These are phyloP conservation scores for Troides aeacus DNA, from an alignment of 2,888 invertebrate genomes.

Conservation along the genomic window DNA sequence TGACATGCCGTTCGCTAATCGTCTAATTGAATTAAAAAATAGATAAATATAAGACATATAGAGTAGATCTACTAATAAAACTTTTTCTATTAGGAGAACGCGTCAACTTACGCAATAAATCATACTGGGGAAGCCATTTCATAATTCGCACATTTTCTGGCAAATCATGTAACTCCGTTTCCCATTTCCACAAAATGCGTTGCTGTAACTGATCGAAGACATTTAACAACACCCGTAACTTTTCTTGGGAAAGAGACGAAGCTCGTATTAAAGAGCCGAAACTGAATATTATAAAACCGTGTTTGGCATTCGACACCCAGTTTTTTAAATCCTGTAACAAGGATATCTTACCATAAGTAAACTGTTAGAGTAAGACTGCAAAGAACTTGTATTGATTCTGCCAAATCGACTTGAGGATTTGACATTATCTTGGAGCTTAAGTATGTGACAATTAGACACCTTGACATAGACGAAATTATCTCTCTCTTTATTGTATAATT, in stretches of 20 bases:
- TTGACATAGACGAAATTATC: too few relatives aligned
- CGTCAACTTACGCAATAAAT: constrained; percentile 80
- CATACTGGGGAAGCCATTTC: constrained; percentile 85
- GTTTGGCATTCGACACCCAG: constrained; percentile 79
- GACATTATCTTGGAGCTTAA: too few relatives aligned
- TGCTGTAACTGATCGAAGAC: constrained; percentile 81
- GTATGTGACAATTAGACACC: too few relatives aligned
- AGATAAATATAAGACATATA: too few relatives aligned
- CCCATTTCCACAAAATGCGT: constrained; percentile 87
- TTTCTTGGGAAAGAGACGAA: constrained; percentile 79
- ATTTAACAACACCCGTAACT: constrained; percentile 75
- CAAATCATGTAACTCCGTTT: constrained; percentile 76
- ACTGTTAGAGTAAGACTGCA: too few relatives aligned
- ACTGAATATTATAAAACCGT: constrained; percentile 85
- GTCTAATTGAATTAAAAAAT: too few relatives aligned
- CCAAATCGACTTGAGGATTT: too few relatives aligned
- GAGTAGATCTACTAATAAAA: too few relatives aligned
- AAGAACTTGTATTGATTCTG: too few relatives aligned
- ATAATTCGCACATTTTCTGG: constrained; percentile 80
- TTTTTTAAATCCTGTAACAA: constrained; percentile 68
- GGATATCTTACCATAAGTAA: too few relatives aligned
- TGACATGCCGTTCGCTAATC: too few relatives aligned
- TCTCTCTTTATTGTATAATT: too few relatives aligned
- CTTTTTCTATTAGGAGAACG: neutral
- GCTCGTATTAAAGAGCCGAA: constrained; percentile 86